Evolutionary conservation across 2,888 invertebrate species (phyloP), one percentile per base, ranked within the genome.

Genomic region (Tholera decimalis): DNA sequence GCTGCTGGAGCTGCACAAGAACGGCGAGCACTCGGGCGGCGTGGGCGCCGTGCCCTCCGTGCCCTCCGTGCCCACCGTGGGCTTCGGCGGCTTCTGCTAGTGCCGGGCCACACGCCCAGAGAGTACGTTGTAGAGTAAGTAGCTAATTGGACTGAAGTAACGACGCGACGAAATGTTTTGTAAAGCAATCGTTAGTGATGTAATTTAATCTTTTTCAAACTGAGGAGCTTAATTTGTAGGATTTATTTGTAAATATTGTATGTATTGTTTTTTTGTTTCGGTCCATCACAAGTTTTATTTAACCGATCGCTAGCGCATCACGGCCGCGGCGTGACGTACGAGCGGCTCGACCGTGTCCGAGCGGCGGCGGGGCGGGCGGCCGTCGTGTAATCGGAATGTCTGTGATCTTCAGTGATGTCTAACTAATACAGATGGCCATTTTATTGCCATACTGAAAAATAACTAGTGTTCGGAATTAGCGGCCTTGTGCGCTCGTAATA

Each of bases 51-150:
- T 90, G 87, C 90, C 94, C 70, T 61, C 91, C 77, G 92, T 91
- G 83, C 93, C 93, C 51, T 91, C 93, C 84, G 94, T 94, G 86
- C 93, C 94, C 67, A 92, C 93, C 78, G 95, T 94, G 74, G 95
- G 95, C 87, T 96, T 96, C 91, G 93, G 94, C 78, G 93, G 94
- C 76, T 95, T 94, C 92, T 95, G 96, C 88, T 95, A 95, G 93
- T 88, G 85, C 26, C 33, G 28, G 9, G 9, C 28, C 18, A 4
- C 18, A 28, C 3, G 18, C 11, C 26, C 1, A 2, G 13, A 3
- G 13, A 65, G 60, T 78, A 72, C 80, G 61, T 72, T 68, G 74
- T 87, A 84, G 87, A 81, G 83, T 86, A 85, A 86, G 85, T 86
- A 86, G 86, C 79, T 60, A 85, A 86, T 86, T 85, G 87, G 87